Evolutionary conservation across 2,888 invertebrate genomes (phyloP), one percentile per base, ranked within the genome.

Genomic region (Aleiodes testaceus): DNA sequence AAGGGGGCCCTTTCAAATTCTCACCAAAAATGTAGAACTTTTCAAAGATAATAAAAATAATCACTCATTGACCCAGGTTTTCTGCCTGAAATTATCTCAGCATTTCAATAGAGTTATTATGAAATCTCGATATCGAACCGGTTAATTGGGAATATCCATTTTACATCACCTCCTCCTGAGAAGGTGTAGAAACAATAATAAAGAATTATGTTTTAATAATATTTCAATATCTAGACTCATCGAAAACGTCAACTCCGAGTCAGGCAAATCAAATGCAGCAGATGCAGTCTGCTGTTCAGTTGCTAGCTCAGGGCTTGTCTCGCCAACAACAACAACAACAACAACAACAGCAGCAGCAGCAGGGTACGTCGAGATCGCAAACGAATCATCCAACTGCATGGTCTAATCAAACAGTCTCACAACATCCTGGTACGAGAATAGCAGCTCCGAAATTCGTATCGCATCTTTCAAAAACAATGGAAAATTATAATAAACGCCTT

Each of bases 251-350:
- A 65, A 79, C 78, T 61, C 85, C 84, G 65, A 81, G 75, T 77
- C 85, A 83, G 76, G 79, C 80, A 67, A 79, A 80, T 36, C 85
- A 84, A 70, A 86, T 84, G 74, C 83, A 84, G 73, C 84, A 85
- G 79, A 83, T 85, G 81, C 86, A 81, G 72, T 82, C 82, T 44
- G 82, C 81, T 30, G 83, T 82, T 71, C 85, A 84, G 72, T 76
- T 84, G 74, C 76, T 85, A 69, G 77, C 85, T n/a, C 86, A 86
- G 73, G 83, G 84, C 49, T 77, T 85, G n/a, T 80, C 84, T 49
- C 82, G 84, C 61, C 86, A 85, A n/a, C 84, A 81, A 74, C 75
- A 78, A 70, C 75, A 68, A 64, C 76, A 75, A 67, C 77, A 77
- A 59, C 82, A 80, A 73, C 77, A 78, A 67, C 75, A 75, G 18